Evolutionary conservation across 2,113 vertebrate species (phyloP), one percentile per base, ranked within the genome.

Genomic region (Nycticebus coucang): DNA sequence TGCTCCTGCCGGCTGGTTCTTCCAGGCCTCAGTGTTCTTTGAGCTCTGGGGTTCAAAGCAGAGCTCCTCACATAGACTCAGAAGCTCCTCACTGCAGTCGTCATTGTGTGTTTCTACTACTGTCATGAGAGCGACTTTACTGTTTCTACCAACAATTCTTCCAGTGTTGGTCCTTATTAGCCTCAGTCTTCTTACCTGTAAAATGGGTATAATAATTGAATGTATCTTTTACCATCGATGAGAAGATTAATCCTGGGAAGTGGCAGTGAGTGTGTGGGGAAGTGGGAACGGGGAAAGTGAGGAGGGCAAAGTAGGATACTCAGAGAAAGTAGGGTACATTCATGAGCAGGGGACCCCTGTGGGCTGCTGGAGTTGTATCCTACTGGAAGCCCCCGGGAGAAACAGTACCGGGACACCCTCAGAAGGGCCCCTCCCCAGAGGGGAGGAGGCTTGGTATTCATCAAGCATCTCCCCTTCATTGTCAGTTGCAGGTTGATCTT

Each of bases 401-500:
- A 75, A 22, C 6, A 30, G 33, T 1, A 2, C 1, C 62, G 17
- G 64, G 41, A 33, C n/a, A 6, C 14, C 55, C 41, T 53, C 33
- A n/a, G 75, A 69, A 81, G 53, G 60, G 30, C 3, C 28, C 4
- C 1, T 1, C 28, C n/a, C 0, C 0, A 12, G 19, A 24, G 15
- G 14, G 17, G 10, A 30, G 26, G 79, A 21, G 55, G 62, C 18
- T 1, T 26, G 13, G 0, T 12, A 24, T 77, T 75, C 50, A 24
- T 37, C 30, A 50, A 15, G 13, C 22, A 60, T 13, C 7, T 62
- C 8, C 33, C 35, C 22, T 69, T 78, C 1, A 2, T 5, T 17
- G 69, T 37, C 45, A 30, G 21, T 62, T 22, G 17, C 69, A 53
- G 41, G 15, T 28, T 64, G 88, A 21, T n/a, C 50, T 26, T 26